These are phyloP conservation scores for Caenorhabditis sp. DNA, from an alignment of 2,888 invertebrate species.

Conservation along the genomic window DNA sequence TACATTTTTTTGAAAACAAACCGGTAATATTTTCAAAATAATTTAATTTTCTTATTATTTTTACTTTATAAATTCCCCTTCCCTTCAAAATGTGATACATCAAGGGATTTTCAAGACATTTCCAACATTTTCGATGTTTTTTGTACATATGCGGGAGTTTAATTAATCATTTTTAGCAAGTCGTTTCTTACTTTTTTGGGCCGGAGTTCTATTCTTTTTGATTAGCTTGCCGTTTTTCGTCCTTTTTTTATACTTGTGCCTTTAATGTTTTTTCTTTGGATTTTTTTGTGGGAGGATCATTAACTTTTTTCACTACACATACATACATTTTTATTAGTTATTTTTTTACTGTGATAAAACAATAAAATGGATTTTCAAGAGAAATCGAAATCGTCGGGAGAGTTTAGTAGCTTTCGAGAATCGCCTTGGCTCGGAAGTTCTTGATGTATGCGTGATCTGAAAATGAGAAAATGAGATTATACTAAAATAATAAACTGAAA, in stretches of 20 bases:
- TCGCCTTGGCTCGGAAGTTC: background rate
- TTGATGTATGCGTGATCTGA: background rate
- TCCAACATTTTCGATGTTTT: slow-evolving; percentile 6
- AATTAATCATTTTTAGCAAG: background rate
- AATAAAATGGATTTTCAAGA: background rate
- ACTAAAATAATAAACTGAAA: background rate
- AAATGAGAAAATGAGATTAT: no score
- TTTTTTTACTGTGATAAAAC: background rate
- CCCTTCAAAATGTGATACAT: slow-evolving; percentile 22
- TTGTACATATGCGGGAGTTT: slow-evolving; percentile 37
- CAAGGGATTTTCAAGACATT: background rate
- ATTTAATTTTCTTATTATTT: background rate
- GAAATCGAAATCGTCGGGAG: background rate
- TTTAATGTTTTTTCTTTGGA: background rate
- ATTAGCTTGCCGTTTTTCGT: background rate
- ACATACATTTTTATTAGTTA: background rate
- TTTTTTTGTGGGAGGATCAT: background rate
- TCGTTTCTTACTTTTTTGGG: background rate
- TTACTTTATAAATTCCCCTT: slow-evolving; percentile 7
- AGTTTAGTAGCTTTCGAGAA: background rate
- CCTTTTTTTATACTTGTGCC: background rate
- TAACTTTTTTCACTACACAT: background rate
- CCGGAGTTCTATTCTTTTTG: background rate
- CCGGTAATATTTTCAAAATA: slow-evolving; percentile 1
- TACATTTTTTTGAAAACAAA: background rate